Evolutionary conservation across 1,140 invertebrate species (phyloP), one percentile per base, ranked within the genome.

Genomic region (Papilio aristodemus): DNA sequence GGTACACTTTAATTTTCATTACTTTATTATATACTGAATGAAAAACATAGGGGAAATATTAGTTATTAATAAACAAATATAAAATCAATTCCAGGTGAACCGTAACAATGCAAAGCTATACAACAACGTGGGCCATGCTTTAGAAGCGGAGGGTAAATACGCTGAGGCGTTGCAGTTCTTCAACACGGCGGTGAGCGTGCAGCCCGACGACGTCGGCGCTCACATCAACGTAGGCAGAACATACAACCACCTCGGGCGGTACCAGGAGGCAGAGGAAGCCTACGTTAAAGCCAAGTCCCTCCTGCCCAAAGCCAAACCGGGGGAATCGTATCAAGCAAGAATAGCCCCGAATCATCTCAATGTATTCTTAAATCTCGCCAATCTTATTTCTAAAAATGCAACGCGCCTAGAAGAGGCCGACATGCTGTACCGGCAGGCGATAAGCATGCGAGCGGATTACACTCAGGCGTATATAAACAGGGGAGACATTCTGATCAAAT

Each of bases 381-480:
- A 98, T 91, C 93, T 99, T 37, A 98, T 99, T 82, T 97, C 98
- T 0, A 97, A 97, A 80, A 98, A 99, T 91, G 95, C 95, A 19
- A 97, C 96, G 0, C 93, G 98, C 50, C 91, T 99, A 13, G 96
- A 98, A 87, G 98, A 99, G 91, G 98, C 98, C 0, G 98, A 99
- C 90, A 93, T 97, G 93, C 89, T 99, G 7, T 98, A 99, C 83
- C 92, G 89, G 67, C 97, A 98, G 82, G 98, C 98, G 0, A 99
- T 99, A 70, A 98, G 97, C 79, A 99, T 99, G 98, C 93, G 98
- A 73, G 95, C 97, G 11, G 98, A 99, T 93, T 99, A 99, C 88
- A 98, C 98, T 0, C 96, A 99, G 87, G 98, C 98, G 5, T 99
- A 99, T 83, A 99, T 99, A 74, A 99, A 99, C 92, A 94, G 98